Conservation (phyloP, 2,888 invertebrate species). For the Drosophila prolongata region DNA sequence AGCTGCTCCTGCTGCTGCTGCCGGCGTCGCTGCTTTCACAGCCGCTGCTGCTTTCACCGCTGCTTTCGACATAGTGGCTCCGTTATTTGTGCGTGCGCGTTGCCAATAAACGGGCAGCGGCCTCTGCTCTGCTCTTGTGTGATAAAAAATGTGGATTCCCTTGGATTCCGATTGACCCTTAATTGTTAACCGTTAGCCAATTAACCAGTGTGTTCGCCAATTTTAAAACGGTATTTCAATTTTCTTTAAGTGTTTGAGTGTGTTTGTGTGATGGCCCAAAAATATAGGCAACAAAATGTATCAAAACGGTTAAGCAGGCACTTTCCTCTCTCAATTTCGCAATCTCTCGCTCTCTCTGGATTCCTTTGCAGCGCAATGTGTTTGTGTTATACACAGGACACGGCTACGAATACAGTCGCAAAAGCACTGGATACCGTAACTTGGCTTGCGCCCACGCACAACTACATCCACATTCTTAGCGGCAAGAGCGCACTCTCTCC, state of each 20-base stretch:
- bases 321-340: conserved; percentile 22
- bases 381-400: conserved; percentile 74
- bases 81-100: conserved; percentile 75
- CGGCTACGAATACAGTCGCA: conserved; percentile 15
- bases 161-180: conserved; percentile 23
- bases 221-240: conserved; percentile 13
- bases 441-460: conserved; percentile 67
- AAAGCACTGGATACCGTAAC: conserved; percentile 31
- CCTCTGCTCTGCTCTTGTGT: conserved; percentile 65
- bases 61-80: conserved; percentile 41
- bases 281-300: conserved; percentile 50
- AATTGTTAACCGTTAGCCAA: conserved; percentile 4
- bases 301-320: conserved; percentile 30
- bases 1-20: conserved; percentile 35
- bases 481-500: conserved; percentile 22
- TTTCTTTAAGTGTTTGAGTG: conserved; percentile 11
- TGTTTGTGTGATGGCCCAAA: conserved; percentile 26
- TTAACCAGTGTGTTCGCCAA: conserved; percentile 9
- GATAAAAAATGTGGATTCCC: conserved; percentile 55
- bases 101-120: conserved; percentile 77
- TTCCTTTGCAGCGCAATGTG: conserved; percentile 66
- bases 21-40: conserved; percentile 23
- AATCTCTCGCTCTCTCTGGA: conserved; percentile 26
- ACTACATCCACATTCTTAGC: conserved; percentile 15
- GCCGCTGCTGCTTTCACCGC: conserved; percentile 33